Evolutionary conservation across 2,888 invertebrate species (phyloP).

Genomic region (Smittia aterrima): DNA sequence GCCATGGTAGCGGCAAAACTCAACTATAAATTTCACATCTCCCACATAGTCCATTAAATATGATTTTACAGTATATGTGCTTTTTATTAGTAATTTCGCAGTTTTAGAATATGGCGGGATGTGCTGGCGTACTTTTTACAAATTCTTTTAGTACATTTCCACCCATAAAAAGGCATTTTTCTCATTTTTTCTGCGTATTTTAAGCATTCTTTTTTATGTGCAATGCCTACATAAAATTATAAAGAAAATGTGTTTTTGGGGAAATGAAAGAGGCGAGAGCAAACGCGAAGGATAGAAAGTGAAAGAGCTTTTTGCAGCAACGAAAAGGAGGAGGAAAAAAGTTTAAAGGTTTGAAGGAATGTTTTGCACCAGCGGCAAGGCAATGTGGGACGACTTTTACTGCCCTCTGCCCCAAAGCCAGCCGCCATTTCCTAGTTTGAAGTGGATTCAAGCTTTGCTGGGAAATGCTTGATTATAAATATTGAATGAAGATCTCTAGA

Average conservation of each 20-base stretch:
- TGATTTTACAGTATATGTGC: slow-evolving; percentile 37
- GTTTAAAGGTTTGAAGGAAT: not conserved
- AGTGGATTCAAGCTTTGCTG: too few species aligned
- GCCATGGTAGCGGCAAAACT: not conserved
- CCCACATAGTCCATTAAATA: slow-evolving; percentile 38
- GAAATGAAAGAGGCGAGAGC: slow-evolving; percentile 13
- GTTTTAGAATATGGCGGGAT: slow-evolving; percentile 9
- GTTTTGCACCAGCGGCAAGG: not conserved
- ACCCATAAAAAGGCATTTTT: slow-evolving; percentile 29
- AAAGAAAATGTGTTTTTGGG: slow-evolving; percentile 40
- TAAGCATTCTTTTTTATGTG: slow-evolving; percentile 38
- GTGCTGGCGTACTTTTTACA: not conserved
- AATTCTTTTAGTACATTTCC: slow-evolving; percentile 37
- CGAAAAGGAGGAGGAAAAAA: slow-evolving; percentile 15
- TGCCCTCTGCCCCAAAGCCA: too few species aligned
- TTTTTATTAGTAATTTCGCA: slow-evolving; percentile 39
- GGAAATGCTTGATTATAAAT: too few species aligned
- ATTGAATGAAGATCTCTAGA: too few species aligned
- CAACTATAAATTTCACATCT: slow-evolving; percentile 29
- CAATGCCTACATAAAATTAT: slow-evolving; percentile 38
- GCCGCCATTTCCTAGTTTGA: not conserved
- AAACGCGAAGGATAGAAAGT: not conserved
- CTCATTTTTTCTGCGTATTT: slow-evolving; percentile 31
- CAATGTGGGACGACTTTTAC: not conserved
- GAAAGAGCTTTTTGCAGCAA: not conserved